Conservation (phyloP, 2,888 invertebrate genomes). For the Creontiades dilutus region DNA sequence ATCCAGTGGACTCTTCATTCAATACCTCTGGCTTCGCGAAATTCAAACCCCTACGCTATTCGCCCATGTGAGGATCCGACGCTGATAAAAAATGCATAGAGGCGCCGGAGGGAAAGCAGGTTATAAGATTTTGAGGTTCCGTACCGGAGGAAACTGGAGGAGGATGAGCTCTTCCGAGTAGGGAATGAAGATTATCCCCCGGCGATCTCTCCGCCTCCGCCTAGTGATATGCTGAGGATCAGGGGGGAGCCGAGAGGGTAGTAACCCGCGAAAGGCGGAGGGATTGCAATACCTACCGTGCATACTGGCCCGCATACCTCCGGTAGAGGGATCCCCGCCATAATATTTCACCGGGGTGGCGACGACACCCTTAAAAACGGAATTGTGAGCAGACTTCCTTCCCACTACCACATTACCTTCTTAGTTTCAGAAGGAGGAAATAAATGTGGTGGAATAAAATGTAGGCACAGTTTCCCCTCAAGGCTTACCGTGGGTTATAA, state of each 20-base stretch:
- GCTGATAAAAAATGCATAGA: constrained; percentile 7
- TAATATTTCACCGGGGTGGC: constrained; percentile 38
- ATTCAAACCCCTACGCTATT: not conserved
- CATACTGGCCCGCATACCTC: constrained; percentile 56
- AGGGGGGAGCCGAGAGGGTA: not conserved
- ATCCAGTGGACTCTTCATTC: too few species aligned
- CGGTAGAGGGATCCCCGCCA: constrained; percentile 21
- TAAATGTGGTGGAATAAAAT: not conserved
- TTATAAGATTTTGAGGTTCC: constrained; percentile 26
- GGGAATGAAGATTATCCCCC: constrained; percentile 48
- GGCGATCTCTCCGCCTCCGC: not conserved
- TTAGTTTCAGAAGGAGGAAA: not conserved
- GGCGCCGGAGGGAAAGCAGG: constrained; percentile 8
- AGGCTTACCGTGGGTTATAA: not conserved
- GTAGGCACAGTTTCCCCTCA: not conserved
- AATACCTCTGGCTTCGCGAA: too few species aligned
- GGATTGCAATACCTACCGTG: constrained; percentile 10
- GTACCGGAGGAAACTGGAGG: not conserved
- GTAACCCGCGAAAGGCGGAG: not conserved
- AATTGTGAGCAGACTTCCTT: not conserved
- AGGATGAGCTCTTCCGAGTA: constrained; percentile 12
- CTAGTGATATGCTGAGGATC: not conserved
- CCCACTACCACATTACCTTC: not conserved
- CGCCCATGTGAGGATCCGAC: not conserved
- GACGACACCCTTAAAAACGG: constrained; percentile 32